A percentile compares a stretch with the other conserved stretches of the same genome.
Evolutionary conservation across 2,113 vertebrate genomes (phyloP).

Genomic region (Ophiodon elongatus): DNA sequence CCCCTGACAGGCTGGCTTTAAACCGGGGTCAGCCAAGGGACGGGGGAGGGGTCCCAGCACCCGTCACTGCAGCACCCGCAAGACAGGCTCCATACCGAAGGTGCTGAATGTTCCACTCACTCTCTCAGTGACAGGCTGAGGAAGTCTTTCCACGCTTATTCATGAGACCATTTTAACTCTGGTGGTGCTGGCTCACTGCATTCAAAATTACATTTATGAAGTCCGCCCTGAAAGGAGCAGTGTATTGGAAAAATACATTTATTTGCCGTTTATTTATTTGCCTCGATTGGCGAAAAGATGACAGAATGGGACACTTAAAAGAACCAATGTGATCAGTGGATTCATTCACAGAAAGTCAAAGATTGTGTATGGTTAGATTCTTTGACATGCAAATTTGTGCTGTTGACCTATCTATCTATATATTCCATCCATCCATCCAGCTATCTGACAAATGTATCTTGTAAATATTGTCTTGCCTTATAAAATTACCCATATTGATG

Average conservation of each 20-base stretch:
- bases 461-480: too few species aligned
- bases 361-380: too few species aligned
- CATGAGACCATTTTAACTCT: neutral
- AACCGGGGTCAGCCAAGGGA: constrained; percentile 43
- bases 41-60: constrained; percentile 11
- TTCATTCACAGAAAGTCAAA: too few species aligned
- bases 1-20: constrained; percentile 34
- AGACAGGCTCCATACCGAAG: constrained; percentile 1
- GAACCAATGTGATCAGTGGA: neutral
- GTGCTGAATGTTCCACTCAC: constrained; percentile 27
- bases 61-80: constrained; percentile 9
- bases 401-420: neutral
- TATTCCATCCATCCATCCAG: neutral
- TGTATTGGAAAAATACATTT: neutral
- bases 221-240: neutral
- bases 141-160: constrained; percentile 28
- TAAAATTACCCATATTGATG: too few species aligned
- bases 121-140: constrained; percentile 12
- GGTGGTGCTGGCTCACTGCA: neutral
- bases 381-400: too few species aligned
- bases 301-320: neutral
- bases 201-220: neutral
- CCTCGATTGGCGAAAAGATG: neutral
- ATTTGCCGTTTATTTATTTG: neutral
- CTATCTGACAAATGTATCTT: too few species aligned